phyloP scores from a whole-genome alignment of 2,888 invertebrate genomes.

The Atethmia centrago region DNA sequence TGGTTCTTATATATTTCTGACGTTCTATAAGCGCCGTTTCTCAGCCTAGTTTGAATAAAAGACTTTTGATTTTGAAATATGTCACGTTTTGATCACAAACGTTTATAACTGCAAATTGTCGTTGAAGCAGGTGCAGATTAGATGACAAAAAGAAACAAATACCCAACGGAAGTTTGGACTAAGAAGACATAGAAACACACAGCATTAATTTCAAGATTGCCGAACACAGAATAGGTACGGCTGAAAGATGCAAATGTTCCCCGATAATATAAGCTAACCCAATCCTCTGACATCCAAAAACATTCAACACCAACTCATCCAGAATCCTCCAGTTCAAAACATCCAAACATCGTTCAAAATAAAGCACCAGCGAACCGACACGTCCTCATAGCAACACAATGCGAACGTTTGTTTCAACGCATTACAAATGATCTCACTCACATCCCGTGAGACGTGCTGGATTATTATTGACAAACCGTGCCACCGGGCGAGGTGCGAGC shows the following conservation, averaged over 20 bases:
- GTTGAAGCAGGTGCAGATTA: no score
- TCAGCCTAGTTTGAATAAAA: no score
- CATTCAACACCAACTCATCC: no score
- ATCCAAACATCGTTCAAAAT: conserved; percentile 8
- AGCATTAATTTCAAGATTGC: background rate
- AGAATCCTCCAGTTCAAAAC: background rate
- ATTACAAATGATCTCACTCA: conserved; percentile 48
- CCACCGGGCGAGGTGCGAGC: background rate
- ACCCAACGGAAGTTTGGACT: background rate
- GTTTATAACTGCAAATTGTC: no score
- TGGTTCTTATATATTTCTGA: no score
- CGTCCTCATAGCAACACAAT: conserved; percentile 10
- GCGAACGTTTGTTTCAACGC: conserved; percentile 30
- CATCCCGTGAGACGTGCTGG: conserved; percentile 47
- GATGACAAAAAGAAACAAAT: background rate
- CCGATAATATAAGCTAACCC: background rate
- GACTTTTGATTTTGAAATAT: no score
- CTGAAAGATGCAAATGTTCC: background rate
- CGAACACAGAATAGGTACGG: background rate
- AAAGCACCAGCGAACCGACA: background rate
- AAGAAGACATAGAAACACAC: background rate
- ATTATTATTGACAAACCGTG: conserved; percentile 40
- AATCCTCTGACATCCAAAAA: no score
- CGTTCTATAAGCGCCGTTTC: no score
- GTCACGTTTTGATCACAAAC: background rate